phyloP scores from a whole-genome alignment of 2,797 vertebrate species.

The Garrulus glandarius region DNA sequence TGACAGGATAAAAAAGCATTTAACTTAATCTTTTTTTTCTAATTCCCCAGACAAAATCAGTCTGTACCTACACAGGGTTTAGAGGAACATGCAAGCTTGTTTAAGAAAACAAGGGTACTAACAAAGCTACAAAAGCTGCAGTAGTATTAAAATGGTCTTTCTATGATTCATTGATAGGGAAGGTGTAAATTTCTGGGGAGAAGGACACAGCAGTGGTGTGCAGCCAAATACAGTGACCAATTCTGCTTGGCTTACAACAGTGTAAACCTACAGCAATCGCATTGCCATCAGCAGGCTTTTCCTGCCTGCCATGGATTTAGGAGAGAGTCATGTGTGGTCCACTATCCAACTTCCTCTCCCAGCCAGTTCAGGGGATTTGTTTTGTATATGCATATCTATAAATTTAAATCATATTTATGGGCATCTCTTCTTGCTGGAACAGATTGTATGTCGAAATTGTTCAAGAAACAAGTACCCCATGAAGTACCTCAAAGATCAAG shows the following conservation, averaged over 20 bases:
- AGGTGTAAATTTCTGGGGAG: not conserved
- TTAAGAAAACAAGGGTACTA: not conserved
- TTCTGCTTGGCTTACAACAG: not conserved
- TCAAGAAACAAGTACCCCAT: conserved; percentile 93
- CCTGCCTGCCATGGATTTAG: not conserved
- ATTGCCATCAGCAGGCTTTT: not conserved
- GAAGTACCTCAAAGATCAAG: conserved; percentile 93
- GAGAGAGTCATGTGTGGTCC: not conserved
- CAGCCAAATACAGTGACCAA: not conserved
- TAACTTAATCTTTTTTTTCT: not conserved
- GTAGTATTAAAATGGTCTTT: not conserved
- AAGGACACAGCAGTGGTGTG: not conserved
- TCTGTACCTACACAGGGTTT: not conserved
- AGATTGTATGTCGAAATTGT: conserved; percentile 96
- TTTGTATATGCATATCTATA: not conserved
- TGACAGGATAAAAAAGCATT: not conserved
- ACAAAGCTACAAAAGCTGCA: not conserved
- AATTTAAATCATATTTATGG: not conserved
- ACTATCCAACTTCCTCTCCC: not conserved
- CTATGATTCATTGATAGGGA: not conserved
- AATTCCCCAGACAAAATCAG: not conserved
- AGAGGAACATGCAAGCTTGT: not conserved
- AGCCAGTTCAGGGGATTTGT: not conserved
- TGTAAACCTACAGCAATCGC: not conserved
- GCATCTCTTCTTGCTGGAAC: conserved; percentile 1